Base-by-base conservation (phyloP, 2,797 vertebrate species). In the Halcyon badia region DNA sequence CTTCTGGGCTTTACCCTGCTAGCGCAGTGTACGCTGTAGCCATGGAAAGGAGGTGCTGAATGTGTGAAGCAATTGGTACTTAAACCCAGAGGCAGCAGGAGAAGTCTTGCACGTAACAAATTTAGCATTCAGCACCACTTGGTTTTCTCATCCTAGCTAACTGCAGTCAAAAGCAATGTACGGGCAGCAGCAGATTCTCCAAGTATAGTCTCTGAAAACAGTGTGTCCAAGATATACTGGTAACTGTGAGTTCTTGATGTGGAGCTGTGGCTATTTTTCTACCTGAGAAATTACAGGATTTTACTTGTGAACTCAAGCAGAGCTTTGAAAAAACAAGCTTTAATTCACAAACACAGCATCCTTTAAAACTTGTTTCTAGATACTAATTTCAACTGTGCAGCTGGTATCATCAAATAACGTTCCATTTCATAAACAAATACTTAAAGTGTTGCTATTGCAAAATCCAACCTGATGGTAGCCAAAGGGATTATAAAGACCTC, bases 361-460 rank as follows among this genome's bases (percentile, higher is more conserved):
- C 68, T 87, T 68, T 42, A 78, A 71, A 92, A 61, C 51, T 80
- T 71, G 12, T 90, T 95, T 90, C 83, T 35, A 82, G 62, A 73
- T 39, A 56, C 22, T 61, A 7, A 57, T 81, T 89, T 81, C 46
- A 88, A 15, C 51, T 37, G 35, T 62, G 30, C 39, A 90, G 80
- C 68, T 57, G n/a, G 5, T 41, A 86, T 56, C 42, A 89, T 49
- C 51, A 79, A 91, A 19, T n/a, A 87, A 21, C 22, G 65, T 83
- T 65, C 30, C 15, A 46, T 90, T 79, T 83, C 28, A 69, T 39
- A 89, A 90, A 81, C 58, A 94, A 83, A 69, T 75, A 62, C 35
- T 51, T 70, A 60, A 5, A 78, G 54, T 1, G 0, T 6, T 82
- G 42, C 24, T 83, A 57, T 8, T 88, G 46, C 65, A 94, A 90